These are phyloP conservation scores for Digitonthophagus gazella DNA, from an alignment of 2,888 invertebrate genomes.

Conservation along the genomic window DNA sequence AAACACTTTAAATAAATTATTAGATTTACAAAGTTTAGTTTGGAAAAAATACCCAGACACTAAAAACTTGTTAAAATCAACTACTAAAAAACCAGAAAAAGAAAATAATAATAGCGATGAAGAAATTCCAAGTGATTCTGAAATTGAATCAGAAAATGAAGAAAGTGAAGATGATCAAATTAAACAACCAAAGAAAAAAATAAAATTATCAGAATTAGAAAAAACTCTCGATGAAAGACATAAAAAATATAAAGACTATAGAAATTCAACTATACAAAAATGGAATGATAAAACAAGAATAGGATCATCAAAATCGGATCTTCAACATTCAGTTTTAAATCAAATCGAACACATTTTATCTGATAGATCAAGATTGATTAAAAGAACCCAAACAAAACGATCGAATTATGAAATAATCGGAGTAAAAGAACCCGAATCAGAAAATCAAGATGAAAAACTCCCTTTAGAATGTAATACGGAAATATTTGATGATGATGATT, in stretches of 20 bases:
- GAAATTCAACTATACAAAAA: constrained; percentile 82
- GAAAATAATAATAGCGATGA: constrained; percentile 49
- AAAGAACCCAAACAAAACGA: constrained; percentile 76
- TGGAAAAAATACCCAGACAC: constrained; percentile 69
- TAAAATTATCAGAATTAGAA: constrained; percentile 61
- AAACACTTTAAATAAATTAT: constrained; percentile 63
- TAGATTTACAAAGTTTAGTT: constrained; percentile 60
- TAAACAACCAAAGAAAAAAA: constrained; percentile 50
- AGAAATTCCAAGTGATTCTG: constrained; percentile 25
- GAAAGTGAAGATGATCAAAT: constrained; percentile 35
- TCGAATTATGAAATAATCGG: constrained; percentile 71
- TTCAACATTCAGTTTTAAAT: constrained; percentile 59
- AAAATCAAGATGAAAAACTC: constrained; percentile 27
- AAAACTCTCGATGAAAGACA: constrained; percentile 58
- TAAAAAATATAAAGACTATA: constrained; percentile 62
- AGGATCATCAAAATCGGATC: constrained; percentile 61
- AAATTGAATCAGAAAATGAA: constrained; percentile 31
- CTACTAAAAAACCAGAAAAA: constrained; percentile 37
- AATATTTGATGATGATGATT: constrained; percentile 96
- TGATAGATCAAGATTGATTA: constrained; percentile 73
- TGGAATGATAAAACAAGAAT: constrained; percentile 93
- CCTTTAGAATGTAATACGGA: constrained; percentile 64
- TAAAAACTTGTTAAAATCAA: constrained; percentile 49
- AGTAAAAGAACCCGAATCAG: constrained; percentile 43
- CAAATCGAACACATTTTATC: constrained; percentile 84